Conservation (phyloP, 2,888 invertebrate species). For the Neocrepidodera transversa region DNA sequence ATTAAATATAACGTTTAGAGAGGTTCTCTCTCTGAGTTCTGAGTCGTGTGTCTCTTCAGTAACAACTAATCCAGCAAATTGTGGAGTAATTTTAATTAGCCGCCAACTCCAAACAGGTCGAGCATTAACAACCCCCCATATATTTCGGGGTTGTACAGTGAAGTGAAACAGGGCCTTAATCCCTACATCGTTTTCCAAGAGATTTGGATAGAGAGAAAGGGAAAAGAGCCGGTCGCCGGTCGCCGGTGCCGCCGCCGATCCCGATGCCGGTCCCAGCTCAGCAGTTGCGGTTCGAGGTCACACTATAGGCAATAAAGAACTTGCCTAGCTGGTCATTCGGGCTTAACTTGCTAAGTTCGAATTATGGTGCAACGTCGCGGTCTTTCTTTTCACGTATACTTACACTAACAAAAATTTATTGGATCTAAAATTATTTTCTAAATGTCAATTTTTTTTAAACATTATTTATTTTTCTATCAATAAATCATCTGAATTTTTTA, state of each 20-base stretch:
- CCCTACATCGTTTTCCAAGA: constrained; percentile 48
- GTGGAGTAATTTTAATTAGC: constrained; percentile 38
- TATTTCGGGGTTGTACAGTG: constrained; percentile 29
- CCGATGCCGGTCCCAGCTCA: constrained; percentile 45
- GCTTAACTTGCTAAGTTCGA: constrained; percentile 55
- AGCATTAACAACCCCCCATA: constrained; percentile 39
- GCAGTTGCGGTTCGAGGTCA: constrained; percentile 54
- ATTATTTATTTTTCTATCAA: too few species aligned
- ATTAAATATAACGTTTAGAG: too few species aligned
- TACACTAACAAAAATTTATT: too few species aligned
- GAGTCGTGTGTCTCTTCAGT: too few species aligned
- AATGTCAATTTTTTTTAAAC: too few species aligned
- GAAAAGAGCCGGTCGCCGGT: too few species aligned
- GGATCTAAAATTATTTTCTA: too few species aligned
- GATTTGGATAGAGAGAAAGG: constrained; percentile 42
- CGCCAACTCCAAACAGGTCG: constrained; percentile 33
- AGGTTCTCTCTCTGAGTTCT: too few species aligned
- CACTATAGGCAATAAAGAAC: constrained; percentile 55
- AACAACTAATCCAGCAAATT: constrained; percentile 27
- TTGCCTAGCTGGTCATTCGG: constrained; percentile 51
- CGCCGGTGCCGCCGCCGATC: constrained; percentile 33
- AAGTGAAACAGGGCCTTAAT: constrained; percentile 37
- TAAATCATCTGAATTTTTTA: too few species aligned
- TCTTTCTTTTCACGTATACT: too few species aligned
- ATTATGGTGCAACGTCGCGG: constrained; percentile 51